Percentiles rank a stretch among this genome's conserved stretches.
These are phyloP conservation scores for Myoxocephalus aenaeus DNA, from an alignment of 2,797 vertebrate genomes.

Conservation along the genomic window DNA sequence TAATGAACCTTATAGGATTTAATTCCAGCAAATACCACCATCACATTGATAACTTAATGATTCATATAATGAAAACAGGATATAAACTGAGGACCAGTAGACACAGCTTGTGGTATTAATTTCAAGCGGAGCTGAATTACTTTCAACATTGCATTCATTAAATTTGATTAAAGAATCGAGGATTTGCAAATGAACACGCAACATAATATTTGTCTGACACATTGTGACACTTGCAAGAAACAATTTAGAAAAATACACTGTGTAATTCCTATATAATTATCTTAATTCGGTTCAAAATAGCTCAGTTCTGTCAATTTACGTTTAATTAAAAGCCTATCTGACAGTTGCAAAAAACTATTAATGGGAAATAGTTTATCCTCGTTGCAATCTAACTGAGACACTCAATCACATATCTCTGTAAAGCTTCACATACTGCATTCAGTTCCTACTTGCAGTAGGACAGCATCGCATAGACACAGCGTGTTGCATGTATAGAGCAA, in stretches of 20 bases:
- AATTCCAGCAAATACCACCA: conserved; percentile 62
- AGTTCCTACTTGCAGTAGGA: not conserved
- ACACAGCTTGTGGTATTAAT: conserved; percentile 60
- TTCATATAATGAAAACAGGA: conserved; percentile 75
- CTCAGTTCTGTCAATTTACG: conserved; percentile 3
- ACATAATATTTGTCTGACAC: conserved; percentile 26
- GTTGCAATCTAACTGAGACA: conserved; percentile 1
- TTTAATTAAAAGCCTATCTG: conserved; percentile 7
- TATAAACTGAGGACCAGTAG: conserved; percentile 53
- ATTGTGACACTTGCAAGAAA: not conserved
- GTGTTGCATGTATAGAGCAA: not conserved
- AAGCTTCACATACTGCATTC: conserved; percentile 5
- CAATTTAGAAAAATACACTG: not conserved
- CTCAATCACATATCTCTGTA: not conserved
- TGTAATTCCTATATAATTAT: not conserved
- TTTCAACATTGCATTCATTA: conserved; percentile 56
- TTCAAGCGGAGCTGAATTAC: conserved; percentile 53
- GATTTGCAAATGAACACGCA: conserved; percentile 23
- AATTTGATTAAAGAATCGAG: conserved; percentile 44
- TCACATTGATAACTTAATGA: conserved; percentile 75
- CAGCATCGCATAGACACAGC: not conserved
- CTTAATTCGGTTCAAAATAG: not conserved
- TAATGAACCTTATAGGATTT: conserved; percentile 70
- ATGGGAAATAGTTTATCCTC: not conserved
- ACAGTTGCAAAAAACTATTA: conserved; percentile 11